Conservation (phyloP, 2,113 vertebrate species). For the cat (Felis catus) region F.catus_Fca126_mat1.0 CM031412.1:235614001-235614500, state of each 20-base stretch:
- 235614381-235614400: background rate
- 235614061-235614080: too few relatives aligned
- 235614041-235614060: too few relatives aligned
- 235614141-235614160: accelerated
- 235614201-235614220: background rate
- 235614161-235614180: background rate
- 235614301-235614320: background rate
- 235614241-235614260: background rate
- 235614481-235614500: background rate
- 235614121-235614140: accelerated
- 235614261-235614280: background rate
- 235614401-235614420: background rate
- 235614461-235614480: background rate
- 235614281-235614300: background rate
- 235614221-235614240: background rate
- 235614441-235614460: background rate
- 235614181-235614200: background rate
- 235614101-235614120: accelerated
- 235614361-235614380: background rate
- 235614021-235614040: too few relatives aligned
- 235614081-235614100: too few relatives aligned
- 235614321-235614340: background rate
- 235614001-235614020: too few relatives aligned
- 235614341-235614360: background rate
- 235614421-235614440: background rate